Conservation (phyloP, 2,113 vertebrate genomes). For the Cyrtonyx montezumae region DNA sequence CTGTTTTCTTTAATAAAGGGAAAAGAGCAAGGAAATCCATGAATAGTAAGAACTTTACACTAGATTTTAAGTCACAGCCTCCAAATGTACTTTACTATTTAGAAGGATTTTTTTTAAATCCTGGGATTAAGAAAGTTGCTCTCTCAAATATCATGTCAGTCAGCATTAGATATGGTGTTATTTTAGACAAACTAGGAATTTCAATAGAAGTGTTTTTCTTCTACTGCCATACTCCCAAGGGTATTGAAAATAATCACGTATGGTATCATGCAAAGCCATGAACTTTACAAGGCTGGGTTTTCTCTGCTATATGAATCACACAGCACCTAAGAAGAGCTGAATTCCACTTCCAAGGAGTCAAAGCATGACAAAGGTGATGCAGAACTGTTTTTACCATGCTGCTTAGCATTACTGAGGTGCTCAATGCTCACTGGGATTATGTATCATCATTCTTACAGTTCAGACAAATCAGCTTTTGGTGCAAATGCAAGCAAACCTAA, state of each 20-base stretch:
- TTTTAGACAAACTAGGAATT: neutral
- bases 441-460: neutral
- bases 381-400: neutral
- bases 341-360: neutral
- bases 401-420: neutral
- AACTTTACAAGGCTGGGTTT: neutral
- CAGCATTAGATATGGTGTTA: neutral
- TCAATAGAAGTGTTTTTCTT: neutral
- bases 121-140: neutral
- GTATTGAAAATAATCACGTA: neutral
- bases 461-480: neutral
- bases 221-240: neutral
- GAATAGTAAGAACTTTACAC: constrained; percentile 22
- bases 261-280: neutral
- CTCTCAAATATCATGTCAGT: neutral
- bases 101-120: neutral
- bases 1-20: neutral
- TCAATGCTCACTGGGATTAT: neutral
- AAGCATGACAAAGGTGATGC: neutral
- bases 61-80: neutral
- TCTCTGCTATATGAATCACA: neutral
- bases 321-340: neutral
- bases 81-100: neutral
- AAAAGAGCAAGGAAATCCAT: neutral
- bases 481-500: neutral